phyloP scores from a whole-genome alignment of 2,113 vertebrate genomes.

The Prunella fulvescens region DNA sequence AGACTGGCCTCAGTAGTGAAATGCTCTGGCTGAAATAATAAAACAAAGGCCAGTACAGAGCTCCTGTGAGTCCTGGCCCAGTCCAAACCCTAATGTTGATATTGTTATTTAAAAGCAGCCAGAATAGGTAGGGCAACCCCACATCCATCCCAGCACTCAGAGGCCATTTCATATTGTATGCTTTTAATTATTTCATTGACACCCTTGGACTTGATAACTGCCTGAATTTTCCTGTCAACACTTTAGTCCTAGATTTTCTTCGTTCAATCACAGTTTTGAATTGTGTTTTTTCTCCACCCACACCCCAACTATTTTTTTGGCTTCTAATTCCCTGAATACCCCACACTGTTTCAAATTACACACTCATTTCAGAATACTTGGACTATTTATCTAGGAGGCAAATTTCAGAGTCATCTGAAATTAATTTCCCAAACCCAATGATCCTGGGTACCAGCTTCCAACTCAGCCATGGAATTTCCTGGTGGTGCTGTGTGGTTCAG shows the following conservation, averaged over 20 bases:
- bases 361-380: slow-evolving; percentile 33
- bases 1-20: not conserved
- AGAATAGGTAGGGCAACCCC: not conserved
- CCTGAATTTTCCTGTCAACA: slow-evolving; percentile 51
- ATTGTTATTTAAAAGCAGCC: not conserved
- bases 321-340: slow-evolving; percentile 28
- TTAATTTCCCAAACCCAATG: slow-evolving; percentile 61
- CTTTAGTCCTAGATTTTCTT: not conserved
- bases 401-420: slow-evolving; percentile 68
- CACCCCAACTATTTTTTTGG: not conserved
- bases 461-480: slow-evolving; percentile 64
- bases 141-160: not conserved
- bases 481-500: not conserved
- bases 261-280: slow-evolving; percentile 11
- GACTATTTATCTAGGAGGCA: slow-evolving; percentile 61
- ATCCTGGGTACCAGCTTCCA: slow-evolving; percentile 71
- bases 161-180: not conserved
- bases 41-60: not conserved
- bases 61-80: not conserved
- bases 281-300: not conserved
- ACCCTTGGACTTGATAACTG: slow-evolving; percentile 36
- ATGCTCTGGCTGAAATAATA: not conserved
- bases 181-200: slow-evolving; percentile 49
- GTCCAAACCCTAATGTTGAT: not conserved
- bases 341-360: slow-evolving; percentile 61